Conservation (phyloP, 1,140 invertebrate species). For the Halotydeus destructor region DNA sequence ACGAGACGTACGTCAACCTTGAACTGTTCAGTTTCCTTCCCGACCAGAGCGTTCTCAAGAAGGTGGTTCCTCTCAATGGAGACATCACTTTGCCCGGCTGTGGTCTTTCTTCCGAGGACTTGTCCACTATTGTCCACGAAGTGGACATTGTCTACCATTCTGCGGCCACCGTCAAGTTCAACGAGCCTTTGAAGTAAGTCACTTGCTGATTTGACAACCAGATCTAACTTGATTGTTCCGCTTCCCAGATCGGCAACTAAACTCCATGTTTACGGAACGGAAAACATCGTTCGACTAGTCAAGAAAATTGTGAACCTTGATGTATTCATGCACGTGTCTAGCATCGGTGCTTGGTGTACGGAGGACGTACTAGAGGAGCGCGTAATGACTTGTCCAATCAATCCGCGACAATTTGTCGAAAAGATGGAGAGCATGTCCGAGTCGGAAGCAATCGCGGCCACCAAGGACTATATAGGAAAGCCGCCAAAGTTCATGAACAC, state of each 20-base stretch:
- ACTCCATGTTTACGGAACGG: no score
- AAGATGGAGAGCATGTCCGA: conserved; percentile 43
- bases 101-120: conserved; percentile 59
- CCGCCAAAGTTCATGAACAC: conserved; percentile 35
- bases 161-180: conserved; percentile 94
- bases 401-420: conserved; percentile 17
- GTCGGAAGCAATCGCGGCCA: conserved; percentile 48
- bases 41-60: conserved; percentile 51
- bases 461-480: no score
- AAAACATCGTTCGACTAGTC: no score
- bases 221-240: no score
- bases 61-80: conserved; percentile 63
- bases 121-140: conserved; percentile 39
- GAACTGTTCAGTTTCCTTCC: no score
- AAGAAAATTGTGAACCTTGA: no score
- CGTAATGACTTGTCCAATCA: conserved; percentile 37
- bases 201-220: no score
- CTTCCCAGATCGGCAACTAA: no score
- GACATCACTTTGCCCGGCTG: conserved; percentile 72
- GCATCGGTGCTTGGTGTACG: conserved; percentile 56
- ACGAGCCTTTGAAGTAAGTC: conserved; percentile 62
- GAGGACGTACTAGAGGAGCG: conserved; percentile 30
- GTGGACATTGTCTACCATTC: conserved; percentile 91
- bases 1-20: no score
- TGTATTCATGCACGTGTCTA: conserved; percentile 40